Evolutionary conservation across 1,140 invertebrate species (phyloP), one percentile per base, ranked within the genome.

Genomic region (Drosophila sulfurigaster): DNA sequence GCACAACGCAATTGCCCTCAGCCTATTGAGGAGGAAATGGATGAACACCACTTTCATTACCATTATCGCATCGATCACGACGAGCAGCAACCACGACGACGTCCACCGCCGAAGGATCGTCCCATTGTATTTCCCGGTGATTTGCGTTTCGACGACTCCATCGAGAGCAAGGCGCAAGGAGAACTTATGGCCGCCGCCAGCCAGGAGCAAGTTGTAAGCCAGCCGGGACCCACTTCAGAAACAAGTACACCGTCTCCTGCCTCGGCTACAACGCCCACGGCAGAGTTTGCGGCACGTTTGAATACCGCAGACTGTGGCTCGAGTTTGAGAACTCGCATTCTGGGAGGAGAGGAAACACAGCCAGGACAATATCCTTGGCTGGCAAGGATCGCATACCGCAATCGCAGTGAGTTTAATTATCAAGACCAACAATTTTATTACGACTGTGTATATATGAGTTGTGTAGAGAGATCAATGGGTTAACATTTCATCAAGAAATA

Each of bases 301-400:
- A 86, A 90, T 64, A 5, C 58, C 0, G 78, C 92, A 11, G 92
- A 93, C 10, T 96, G 95, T 65, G 95, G 95, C 0, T 91, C 93
- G 8, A 94, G 93, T 76, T 86, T 93, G 13, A 81, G 92, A 0
- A 94, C 95, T 62, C 93, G 95, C 10, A 95, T 96, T 54, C 94
- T 96, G 35, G 95, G 95, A 0, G 96, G 96, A 1, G 73, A 92
- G 15, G 93, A 94, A 48, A 95, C 95, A 1, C 81, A 87, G 0
- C 79, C 95, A 0, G 95, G 95, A 6, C 94, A 95, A 69, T 96
- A 94, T 91, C 95, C 95, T 0, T 96, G 96, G 96, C 93, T 96
- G 58, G 94, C 93, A 0, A 92, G 95, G 20, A 90, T 97, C 16
- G 96, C 95, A 20, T 96, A 96, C 79, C 74, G 83, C 8, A 91